Evolutionary conservation across 1,140 invertebrate species (phyloP).

Genomic region (Atta colombica): DNA sequence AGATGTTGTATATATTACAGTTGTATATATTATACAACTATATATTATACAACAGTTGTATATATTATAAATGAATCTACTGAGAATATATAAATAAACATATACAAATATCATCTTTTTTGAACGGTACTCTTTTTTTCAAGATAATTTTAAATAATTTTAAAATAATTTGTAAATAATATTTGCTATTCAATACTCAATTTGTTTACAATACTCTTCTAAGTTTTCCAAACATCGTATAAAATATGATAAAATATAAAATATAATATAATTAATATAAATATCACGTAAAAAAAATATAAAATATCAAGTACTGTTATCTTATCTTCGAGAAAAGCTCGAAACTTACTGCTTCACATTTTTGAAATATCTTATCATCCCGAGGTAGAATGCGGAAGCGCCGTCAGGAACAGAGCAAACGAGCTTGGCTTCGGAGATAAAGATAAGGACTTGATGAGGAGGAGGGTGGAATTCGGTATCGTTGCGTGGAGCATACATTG

Average conservation of each 20-base stretch:
- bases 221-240: not conserved
- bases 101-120: slow-evolving; percentile 4
- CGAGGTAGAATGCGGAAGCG: slow-evolving; percentile 3
- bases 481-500: slow-evolving; percentile 30
- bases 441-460: slow-evolving; percentile 48
- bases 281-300: not conserved
- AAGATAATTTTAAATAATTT: not conserved
- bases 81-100: not conserved
- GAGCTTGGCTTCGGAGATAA: slow-evolving; percentile 44
- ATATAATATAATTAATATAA: not conserved
- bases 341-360: slow-evolving; percentile 1
- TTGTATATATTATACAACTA: not conserved
- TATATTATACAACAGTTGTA: no score
- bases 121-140: not conserved
- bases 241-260: not conserved
- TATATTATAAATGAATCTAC: not conserved
- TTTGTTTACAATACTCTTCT: not conserved
- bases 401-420: slow-evolving; percentile 38
- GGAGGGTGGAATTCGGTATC: slow-evolving; percentile 45
- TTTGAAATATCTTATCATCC: slow-evolving; percentile 36
- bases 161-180: not conserved
- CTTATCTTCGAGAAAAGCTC: slow-evolving; percentile 1
- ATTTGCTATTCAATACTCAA: not conserved
- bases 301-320: not conserved
- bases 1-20: not conserved